Base-by-base conservation (phyloP, 2,113 vertebrate genomes). In the Zeus faber region DNA sequence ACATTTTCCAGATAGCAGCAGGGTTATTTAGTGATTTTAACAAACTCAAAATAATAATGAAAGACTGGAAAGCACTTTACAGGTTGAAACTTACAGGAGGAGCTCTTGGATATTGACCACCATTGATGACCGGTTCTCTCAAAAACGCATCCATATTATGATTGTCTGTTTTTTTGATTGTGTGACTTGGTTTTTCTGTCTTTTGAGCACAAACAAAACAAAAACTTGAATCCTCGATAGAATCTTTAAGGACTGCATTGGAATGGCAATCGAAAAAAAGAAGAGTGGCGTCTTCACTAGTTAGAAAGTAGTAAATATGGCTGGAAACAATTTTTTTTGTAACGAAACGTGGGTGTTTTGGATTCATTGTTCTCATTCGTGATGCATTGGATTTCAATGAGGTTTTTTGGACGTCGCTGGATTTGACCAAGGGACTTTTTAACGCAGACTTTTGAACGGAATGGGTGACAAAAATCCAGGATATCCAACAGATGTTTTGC, bases 331-430 rank as follows among this genome's bases (percentile, higher is more conserved):
- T 41, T 62, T 65, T 58, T 59, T 37, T 37, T 37, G 33, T 11
- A 14, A 9, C 7, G 2, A 33, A 33, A 33, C 33, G 13, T 37
- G 6, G 33, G 33, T 33, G 8, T 33, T 33, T 33, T 33, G 2
- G 31, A 29, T 29, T 29, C 31, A 2, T 10, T 33, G 2, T 33
- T 11, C 31, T 33, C 31, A 9, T 33, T 33, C 8, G n/a, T n/a
- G n/a, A n/a, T n/a, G n/a, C n/a, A n/a, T n/a, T 33, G 13, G 31
- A 33, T 33, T 2, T 43, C 40, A 20, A 8, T 6, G 17, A 43
- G 7, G 40, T 43, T 61, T 72, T 74, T 44, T 77, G 65, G 77
- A 82, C 73, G 77, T 81, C 74, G 31, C 40, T 46, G 7, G 70
- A n/a, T n/a, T 79, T 49, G 57, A 65, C 22, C 24, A 24, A 48